phyloP scores from a whole-genome alignment of 2,797 vertebrate species.

The Threskiornis aethiopicus region DNA sequence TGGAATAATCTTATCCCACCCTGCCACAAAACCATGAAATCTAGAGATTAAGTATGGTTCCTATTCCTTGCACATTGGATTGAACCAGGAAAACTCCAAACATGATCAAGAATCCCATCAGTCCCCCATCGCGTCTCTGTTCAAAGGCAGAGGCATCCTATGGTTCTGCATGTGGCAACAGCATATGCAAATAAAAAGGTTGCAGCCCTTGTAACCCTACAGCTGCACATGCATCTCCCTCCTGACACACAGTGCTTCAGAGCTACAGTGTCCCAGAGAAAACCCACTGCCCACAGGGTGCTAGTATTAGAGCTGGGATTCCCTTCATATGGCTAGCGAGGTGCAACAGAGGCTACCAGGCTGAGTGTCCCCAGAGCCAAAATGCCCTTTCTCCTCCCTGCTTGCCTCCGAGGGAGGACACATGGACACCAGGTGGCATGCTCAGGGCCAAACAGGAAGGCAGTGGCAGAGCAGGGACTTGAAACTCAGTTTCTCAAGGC shows the following conservation, averaged over 20 bases:
- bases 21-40: not conserved
- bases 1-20: not conserved
- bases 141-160: not conserved
- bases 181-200: not conserved
- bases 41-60: not conserved
- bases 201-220: not conserved
- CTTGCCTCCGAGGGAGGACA: not conserved
- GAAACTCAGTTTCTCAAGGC: not conserved
- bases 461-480: not conserved
- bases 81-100: not conserved
- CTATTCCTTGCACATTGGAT: not conserved
- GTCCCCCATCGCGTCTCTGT: not conserved
- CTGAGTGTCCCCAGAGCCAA: not conserved
- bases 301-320: not conserved
- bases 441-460: not conserved
- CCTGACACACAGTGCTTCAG: not conserved
- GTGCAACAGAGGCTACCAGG: not conserved
- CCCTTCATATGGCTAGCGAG: not conserved
- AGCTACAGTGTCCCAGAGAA: not conserved
- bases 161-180: not conserved
- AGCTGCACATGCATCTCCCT: not conserved
- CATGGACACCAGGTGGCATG: not conserved
- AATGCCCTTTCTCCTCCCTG: not conserved
- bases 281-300: not conserved
- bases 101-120: not conserved